Percentiles rank a stretch among this genome's conserved stretches.
phyloP scores from a whole-genome alignment of 2,797 vertebrate genomes.

The Craterocephalus amniculus region DNA sequence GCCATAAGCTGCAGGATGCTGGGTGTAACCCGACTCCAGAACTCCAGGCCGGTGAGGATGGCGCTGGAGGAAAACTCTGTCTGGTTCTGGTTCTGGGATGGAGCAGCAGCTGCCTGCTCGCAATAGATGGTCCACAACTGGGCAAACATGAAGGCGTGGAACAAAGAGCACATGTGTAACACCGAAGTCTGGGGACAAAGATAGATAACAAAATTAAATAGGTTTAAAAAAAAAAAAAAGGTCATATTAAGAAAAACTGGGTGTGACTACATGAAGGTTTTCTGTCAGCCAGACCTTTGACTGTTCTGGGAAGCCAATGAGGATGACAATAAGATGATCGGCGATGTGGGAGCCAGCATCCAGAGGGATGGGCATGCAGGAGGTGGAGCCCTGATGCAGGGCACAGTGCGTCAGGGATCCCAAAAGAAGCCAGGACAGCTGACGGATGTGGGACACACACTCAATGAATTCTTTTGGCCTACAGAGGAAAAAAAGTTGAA shows the following conservation, averaged over 20 bases:
- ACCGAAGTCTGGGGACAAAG: constrained; percentile 89
- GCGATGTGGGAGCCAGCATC: constrained; percentile 97
- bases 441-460: constrained; percentile 97
- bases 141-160: constrained; percentile 99
- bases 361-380: constrained; percentile 97
- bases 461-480: constrained; percentile 99
- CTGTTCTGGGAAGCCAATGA: constrained; percentile 98
- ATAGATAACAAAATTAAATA: constrained; percentile 21
- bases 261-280: constrained; percentile 1
- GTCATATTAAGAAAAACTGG: constrained; percentile 16
- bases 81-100: constrained; percentile 93
- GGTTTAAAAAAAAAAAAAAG: constrained; percentile 4
- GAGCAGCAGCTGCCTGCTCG: constrained; percentile 92
- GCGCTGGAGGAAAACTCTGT: constrained; percentile 95
- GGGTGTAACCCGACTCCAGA: constrained; percentile 98
- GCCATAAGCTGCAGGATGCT: constrained; percentile 99
- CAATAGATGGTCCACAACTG: constrained; percentile 99
- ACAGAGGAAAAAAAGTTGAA: constrained; percentile 26
- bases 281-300: constrained; percentile 90
- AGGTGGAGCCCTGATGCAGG: constrained; percentile 93
- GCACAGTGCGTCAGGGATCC: constrained; percentile 96
- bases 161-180: constrained; percentile 98
- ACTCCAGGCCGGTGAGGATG: constrained; percentile 96
- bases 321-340: constrained; percentile 98
- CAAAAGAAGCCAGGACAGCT: constrained; percentile 97